These are phyloP conservation scores for Trematomus loennbergii DNA, from an alignment of 2,113 vertebrate species.

Conservation along the genomic window DNA sequence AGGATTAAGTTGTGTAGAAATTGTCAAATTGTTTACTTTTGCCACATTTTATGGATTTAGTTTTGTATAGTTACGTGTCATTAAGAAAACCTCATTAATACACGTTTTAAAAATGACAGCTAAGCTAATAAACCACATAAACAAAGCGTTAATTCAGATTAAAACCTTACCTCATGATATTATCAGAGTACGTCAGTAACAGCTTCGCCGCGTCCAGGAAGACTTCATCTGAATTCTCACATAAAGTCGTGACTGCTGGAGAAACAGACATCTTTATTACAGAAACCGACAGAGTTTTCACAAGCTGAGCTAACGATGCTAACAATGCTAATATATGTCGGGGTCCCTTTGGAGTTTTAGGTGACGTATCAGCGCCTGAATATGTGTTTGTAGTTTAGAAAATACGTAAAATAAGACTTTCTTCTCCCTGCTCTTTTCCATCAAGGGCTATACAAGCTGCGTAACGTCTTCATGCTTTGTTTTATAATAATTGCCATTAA, in stretches of 20 bases:
- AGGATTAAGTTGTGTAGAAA: too few species aligned
- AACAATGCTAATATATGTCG: not conserved
- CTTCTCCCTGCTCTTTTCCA: too few species aligned
- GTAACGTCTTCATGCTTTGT: too few species aligned
- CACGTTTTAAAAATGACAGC: not conserved
- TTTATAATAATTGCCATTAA: too few species aligned
- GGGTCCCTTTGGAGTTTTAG: slow-evolving; percentile 34
- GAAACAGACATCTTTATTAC: slow-evolving; percentile 70
- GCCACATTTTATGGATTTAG: too few species aligned
- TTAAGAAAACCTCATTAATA: too few species aligned
- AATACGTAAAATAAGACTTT: too few species aligned
- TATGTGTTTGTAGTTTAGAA: not conserved
- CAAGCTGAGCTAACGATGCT: slow-evolving; percentile 28
- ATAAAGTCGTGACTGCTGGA: slow-evolving; percentile 86
- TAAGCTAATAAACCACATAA: not conserved
- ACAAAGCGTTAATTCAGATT: not conserved
- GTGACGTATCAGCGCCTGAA: slow-evolving; percentile 44
- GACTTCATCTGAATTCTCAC: slow-evolving; percentile 87
- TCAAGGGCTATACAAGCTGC: too few species aligned
- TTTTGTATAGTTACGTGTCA: too few species aligned
- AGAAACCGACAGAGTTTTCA: not conserved
- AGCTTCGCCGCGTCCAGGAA: slow-evolving; percentile 92
- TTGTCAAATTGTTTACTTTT: too few species aligned
- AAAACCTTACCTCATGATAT: slow-evolving; percentile 88
- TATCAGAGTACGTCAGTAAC: slow-evolving; percentile 93